Evolutionary conservation across 2,797 vertebrate genomes (phyloP).

Genomic region (Acrossocheilus fasciatus): DNA sequence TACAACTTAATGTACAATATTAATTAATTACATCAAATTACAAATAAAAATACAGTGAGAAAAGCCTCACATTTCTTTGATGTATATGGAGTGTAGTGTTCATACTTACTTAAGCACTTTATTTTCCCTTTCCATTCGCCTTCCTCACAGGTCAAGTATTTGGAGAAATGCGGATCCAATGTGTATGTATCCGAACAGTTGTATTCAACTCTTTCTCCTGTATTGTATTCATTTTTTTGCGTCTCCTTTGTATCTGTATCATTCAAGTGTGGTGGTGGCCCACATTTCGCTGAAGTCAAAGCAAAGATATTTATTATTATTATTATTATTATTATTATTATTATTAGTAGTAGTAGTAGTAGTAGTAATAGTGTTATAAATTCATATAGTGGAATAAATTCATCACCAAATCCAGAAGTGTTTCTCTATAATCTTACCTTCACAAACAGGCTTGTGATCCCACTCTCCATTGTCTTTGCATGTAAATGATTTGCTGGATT

Average conservation of each 20-base stretch:
- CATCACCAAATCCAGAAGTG: conserved; percentile 33
- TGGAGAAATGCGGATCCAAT: neutral
- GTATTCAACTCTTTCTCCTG: neutral
- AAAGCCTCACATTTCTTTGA: neutral
- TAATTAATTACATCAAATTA: neutral
- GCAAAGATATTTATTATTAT: neutral
- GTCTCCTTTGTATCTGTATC: neutral
- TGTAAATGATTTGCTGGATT: fast-evolving
- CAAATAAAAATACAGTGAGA: neutral
- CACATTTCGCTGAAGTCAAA: neutral
- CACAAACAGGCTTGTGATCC: conserved; percentile 23
- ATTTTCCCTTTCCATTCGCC: neutral
- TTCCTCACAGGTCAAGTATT: neutral
- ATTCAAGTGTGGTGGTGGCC: fast-evolving
- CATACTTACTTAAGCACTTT: neutral
- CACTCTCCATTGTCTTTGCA: conserved; percentile 55
- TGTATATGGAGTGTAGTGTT: neutral
- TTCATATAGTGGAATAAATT: conserved; percentile 10
- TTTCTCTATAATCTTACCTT: conserved; percentile 64
- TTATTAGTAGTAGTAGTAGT: too few relatives aligned
- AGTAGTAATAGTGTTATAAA: too few relatives aligned
- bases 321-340: too few relatives aligned
- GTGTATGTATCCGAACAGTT: neutral
- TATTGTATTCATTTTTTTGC: neutral
- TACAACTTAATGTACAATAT: neutral